phyloP scores from a whole-genome alignment of 2,888 invertebrate species.

The Stenodera caucasica region DNA sequence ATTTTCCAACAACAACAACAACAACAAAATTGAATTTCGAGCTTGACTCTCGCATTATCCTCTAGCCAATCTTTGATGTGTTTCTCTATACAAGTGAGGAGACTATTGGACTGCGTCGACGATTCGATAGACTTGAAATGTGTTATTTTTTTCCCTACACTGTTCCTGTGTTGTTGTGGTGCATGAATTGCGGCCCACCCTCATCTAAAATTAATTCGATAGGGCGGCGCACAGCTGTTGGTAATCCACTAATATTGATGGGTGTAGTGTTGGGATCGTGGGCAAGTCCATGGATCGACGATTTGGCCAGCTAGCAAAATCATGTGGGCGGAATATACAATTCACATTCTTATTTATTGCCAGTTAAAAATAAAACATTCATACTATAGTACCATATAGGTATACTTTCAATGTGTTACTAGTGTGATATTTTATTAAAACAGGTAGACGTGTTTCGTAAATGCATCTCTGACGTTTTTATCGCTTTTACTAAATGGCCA shows the following conservation, averaged over 20 bases:
- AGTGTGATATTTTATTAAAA: constrained; percentile 1
- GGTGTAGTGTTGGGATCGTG: constrained; percentile 13
- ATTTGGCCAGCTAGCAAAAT: constrained; percentile 14
- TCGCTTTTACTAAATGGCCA: not conserved
- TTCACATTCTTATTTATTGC: constrained; percentile 22
- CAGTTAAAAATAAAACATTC: constrained; percentile 23
- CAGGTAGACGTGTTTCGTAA: not conserved
- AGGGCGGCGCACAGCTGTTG: constrained; percentile 24
- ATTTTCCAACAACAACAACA: constrained; percentile 16
- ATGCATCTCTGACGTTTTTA: constrained; percentile 3
- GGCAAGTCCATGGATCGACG: not conserved
- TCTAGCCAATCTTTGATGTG: no score
- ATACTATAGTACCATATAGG: not conserved
- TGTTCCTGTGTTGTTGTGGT: not conserved
- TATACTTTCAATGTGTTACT: not conserved
- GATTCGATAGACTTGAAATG: not conserved
- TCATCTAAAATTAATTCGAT: constrained; percentile 26
- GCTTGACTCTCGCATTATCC: no score
- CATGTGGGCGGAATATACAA: constrained; percentile 18
- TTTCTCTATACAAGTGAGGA: no score
- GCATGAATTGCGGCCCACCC: not conserved
- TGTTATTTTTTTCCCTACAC: not conserved
- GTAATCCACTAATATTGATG: constrained; percentile 25
- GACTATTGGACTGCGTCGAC: no score
- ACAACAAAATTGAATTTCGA: not conserved